Evolutionary conservation across 2,888 invertebrate genomes (phyloP), one percentile per base, ranked within the genome.

Genomic region (Cylindroiulus punctatus): DNA sequence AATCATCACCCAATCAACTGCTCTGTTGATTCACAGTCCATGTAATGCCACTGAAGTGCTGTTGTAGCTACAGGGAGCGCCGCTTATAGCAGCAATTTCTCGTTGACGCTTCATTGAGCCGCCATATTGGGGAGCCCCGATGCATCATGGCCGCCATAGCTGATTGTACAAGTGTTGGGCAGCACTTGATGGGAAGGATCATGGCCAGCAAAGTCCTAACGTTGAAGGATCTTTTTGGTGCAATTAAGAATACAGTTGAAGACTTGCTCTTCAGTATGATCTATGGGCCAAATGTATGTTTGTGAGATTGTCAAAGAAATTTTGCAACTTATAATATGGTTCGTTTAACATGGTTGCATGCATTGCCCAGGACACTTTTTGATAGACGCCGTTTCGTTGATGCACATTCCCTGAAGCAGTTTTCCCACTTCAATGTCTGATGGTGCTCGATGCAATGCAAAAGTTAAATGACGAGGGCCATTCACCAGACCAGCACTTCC

Each of bases 1-100:
- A 76, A 76, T 76, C 76, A 76, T 76, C 22, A 22, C 22, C 76
- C 76, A 76, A 76, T 76, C 76, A 76, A 76, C 76, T 76, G 76
- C 76, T 76, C 76, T 76, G 76, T 76, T 76, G 76, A 76, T 76
- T 76, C 76, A 22, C 14, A 30, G 76, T 30, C 76, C 76, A 14
- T 76, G 76, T 76, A 76, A 76, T 76, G 30, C 65, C 2, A 65
- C 22, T 65, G 65, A 65, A 65, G 65, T 65, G 26, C 1, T 26
- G 7, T 65, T 76, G 76, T 76, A 76, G 76, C 26, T 10, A 7
- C 19, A 19, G n/a, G 52, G 52, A 52, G 52, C 19, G 52, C 19
- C 19, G 52, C 52, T 52, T 52, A 52, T 5, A 12, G 1, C 44
- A 44, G 44, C 44, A 44, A 14, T 44, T 44, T 44, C 52, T 52